Conservation (phyloP, 2,888 invertebrate genomes). For the Blastobasis lacticolella region DNA sequence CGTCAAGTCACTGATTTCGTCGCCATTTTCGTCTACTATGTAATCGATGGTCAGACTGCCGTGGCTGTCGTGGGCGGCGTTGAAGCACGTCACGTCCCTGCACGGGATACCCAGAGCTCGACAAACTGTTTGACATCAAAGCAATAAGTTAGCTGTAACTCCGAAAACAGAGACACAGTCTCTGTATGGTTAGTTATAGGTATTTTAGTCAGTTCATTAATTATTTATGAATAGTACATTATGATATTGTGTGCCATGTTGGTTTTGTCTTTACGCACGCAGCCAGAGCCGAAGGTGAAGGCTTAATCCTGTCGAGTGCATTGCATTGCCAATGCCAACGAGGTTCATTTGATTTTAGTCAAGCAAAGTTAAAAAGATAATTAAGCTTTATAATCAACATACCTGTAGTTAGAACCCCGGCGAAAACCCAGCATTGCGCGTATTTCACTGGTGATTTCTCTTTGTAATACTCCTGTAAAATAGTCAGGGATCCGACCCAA, state of each 20-base stretch:
- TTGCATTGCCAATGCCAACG: too few relatives aligned
- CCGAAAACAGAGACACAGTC: too few relatives aligned
- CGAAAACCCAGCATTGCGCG: conserved; percentile 97
- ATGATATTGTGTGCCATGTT: too few relatives aligned
- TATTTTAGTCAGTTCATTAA: too few relatives aligned
- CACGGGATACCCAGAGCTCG: conserved; percentile 92
- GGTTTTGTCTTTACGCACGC: too few relatives aligned
- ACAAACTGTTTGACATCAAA: conserved; percentile 73
- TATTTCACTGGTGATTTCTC: conserved; percentile 92
- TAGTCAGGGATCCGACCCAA: conserved; percentile 92
- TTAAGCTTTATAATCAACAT: conserved; percentile 8
- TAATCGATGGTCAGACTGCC: conserved; percentile 93
- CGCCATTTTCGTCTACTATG: conserved; percentile 87
- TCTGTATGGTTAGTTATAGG: too few relatives aligned
- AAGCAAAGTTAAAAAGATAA: too few relatives aligned
- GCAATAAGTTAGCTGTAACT: too few relatives aligned
- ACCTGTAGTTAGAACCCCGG: conserved; percentile 91
- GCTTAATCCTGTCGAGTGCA: too few relatives aligned
- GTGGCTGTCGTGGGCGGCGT: conserved; percentile 97
- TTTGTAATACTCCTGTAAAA: conserved; percentile 87
- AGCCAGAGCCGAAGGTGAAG: too few relatives aligned
- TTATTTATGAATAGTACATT: too few relatives aligned
- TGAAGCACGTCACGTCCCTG: conserved; percentile 89
- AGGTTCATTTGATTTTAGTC: too few relatives aligned
- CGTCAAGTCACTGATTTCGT: conserved; percentile 85